Base-by-base conservation (phyloP, 2,888 invertebrate genomes). In the Rhynchonema sp. region DNA sequence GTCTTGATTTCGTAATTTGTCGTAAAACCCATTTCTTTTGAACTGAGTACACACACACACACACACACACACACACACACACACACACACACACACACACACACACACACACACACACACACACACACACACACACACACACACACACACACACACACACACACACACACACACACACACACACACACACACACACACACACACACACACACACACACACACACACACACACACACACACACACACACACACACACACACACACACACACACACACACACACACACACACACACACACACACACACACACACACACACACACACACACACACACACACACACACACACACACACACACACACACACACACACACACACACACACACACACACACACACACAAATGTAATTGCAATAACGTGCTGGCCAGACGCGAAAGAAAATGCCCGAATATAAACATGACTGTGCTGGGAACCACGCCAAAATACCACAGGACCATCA, bases 61-160 rank as follows among this genome's bases (percentile, higher is more conserved):
- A n/a, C n/a, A n/a, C n/a, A n/a, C n/a, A n/a, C n/a, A n/a, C n/a
- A n/a, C n/a, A n/a, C n/a, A n/a, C n/a, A n/a, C n/a, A n/a, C n/a
- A n/a, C n/a, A n/a, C n/a, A n/a, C n/a, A n/a, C n/a, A n/a, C n/a
- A n/a, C n/a, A n/a, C n/a, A n/a, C n/a, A n/a, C n/a, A n/a, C n/a
- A n/a, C n/a, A n/a, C n/a, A n/a, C n/a, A n/a, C n/a, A n/a, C n/a
- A n/a, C n/a, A n/a, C n/a, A n/a, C n/a, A n/a, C n/a, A n/a, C n/a
- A n/a, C n/a, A n/a, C n/a, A n/a, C n/a, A n/a, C n/a, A n/a, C n/a
- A 58, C 58, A 49, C 58, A 58, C 58, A 58, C 58, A 49, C 58
- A 58, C 58, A 58, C 58, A 49, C 58, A 58, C 58, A 58, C 58
- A 49, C 58, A 58, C 58, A 58, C 58, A 49, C 58, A 58, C 58